These are phyloP conservation scores for Prionailurus viverrinus DNA, from an alignment of 2,113 vertebrate species.

Conservation along the genomic window DNA sequence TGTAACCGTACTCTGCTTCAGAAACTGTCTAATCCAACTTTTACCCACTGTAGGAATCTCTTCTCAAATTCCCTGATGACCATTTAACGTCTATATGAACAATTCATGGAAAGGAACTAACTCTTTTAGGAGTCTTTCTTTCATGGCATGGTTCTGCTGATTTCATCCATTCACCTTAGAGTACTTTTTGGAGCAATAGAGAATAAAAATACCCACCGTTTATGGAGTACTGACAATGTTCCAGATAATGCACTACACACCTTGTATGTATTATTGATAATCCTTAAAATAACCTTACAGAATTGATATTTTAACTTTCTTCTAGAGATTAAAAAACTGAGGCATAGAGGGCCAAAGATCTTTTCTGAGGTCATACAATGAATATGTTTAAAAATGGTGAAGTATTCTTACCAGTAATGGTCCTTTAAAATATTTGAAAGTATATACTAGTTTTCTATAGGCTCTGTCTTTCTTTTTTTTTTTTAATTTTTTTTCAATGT, in stretches of 20 bases:
- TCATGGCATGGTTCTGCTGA: neutral
- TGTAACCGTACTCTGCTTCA: neutral
- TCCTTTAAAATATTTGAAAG: slow-evolving; percentile 24
- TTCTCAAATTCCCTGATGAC: neutral
- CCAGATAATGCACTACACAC: neutral
- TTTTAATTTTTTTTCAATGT: too few relatives aligned
- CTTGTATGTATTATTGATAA: neutral
- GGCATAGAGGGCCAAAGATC: neutral
- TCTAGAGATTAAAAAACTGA: slow-evolving; percentile 14
- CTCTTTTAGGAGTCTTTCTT: neutral
- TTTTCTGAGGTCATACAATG: slow-evolving; percentile 30
- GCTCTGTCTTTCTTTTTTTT: neutral
- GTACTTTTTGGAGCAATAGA: neutral
- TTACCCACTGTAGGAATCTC: neutral
- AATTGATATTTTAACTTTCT: neutral
- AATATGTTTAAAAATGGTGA: slow-evolving; percentile 9
- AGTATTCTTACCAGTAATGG: slow-evolving; percentile 7
- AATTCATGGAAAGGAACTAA: neutral
- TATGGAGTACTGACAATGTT: neutral
- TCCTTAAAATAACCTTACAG: neutral
- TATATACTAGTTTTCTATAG: neutral
- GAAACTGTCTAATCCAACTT: neutral
- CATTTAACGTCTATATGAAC: neutral
- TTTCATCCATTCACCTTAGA: neutral
- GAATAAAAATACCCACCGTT: neutral